Percentiles rank a stretch among this genome's conserved stretches.
phyloP scores from a whole-genome alignment of 2,113 vertebrate species.

The Ctenomys sociabilis region DNA sequence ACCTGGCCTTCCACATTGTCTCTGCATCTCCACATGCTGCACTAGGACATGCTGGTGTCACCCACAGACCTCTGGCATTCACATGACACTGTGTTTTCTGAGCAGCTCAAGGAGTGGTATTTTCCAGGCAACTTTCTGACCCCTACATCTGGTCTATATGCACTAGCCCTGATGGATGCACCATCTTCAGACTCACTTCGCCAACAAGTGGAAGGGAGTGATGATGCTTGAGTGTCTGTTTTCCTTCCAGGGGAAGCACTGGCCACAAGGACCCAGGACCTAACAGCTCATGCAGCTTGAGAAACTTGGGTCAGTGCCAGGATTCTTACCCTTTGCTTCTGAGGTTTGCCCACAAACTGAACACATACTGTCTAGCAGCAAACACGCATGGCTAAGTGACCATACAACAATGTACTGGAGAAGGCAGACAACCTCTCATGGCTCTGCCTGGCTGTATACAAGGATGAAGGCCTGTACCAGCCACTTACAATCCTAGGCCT shows the following conservation, averaged over 20 bases:
- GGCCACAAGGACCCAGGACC: not conserved
- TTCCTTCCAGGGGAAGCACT: not conserved
- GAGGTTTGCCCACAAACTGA: rapidly evolving
- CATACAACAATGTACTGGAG: not conserved
- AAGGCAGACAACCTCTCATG: not conserved
- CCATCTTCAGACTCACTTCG: not conserved
- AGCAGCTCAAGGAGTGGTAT: rapidly evolving
- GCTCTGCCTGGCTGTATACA: too few species aligned
- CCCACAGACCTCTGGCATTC: not conserved
- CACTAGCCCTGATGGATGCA: rapidly evolving
- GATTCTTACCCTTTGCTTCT: not conserved
- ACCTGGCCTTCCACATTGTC: rapidly evolving
- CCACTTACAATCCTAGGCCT: not conserved
- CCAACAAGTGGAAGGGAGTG: rapidly evolving
- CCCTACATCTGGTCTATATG: not conserved
- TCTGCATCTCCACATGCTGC: rapidly evolving
- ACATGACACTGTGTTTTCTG: rapidly evolving
- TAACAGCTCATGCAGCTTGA: rapidly evolving
- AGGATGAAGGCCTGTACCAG: rapidly evolving
- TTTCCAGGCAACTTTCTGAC: not conserved
- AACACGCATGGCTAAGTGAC: rapidly evolving
- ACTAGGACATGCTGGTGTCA: rapidly evolving
- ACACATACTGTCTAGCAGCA: not conserved
- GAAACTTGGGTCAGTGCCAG: rapidly evolving
- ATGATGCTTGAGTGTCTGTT: rapidly evolving